Base-by-base conservation (phyloP, 2,797 vertebrate genomes). In the Urosaurus nigricauda region DNA sequence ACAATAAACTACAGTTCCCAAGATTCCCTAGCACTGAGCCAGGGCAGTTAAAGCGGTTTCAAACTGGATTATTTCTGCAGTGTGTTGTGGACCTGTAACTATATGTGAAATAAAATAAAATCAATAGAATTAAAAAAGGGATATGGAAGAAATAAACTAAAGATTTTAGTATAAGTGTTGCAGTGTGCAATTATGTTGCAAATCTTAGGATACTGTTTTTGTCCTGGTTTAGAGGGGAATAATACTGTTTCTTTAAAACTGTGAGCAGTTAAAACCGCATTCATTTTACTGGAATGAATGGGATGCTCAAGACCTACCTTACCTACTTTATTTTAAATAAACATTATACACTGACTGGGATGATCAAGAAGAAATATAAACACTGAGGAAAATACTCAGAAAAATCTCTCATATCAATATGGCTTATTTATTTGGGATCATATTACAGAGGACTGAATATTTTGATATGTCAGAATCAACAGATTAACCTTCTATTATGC, bases 241-340 rank as follows among this genome's bases (percentile, higher is more conserved):
- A 86, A 89, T 4, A 2, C 29, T 74, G 2, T 90, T 89, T 89
- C 40, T 84, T 47, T 60, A 87, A 51, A 35, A 29, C 84, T 17
- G 47, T 51, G 5, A 2, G 83, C 88, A 87, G 85, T 83, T 60
- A 90, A 84, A 87, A 68, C 21, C 32, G 40, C 17, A 84, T 37
- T 21, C 0, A 3, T 90, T 74, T 88, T 85, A 83, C 0, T 89
- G 40, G 47, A 40, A 40, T 16, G 47, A 40, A 40, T 16, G 21
- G 35, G 19, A 11, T 21, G 35, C 68, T 70, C n/a, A 14, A 12
- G n/a, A n/a, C 68, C 29, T 70, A 32, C 12, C 8, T 73, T 73
- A 35, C n/a, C 14, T 37, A 37, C 17, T 73, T 14, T 1, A 0
- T 92, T 91, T 91, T 90, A 70, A 82, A 19, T 58, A 95, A 96